phyloP scores from a whole-genome alignment of 2,888 invertebrate genomes.

The Microchrysa polita region DNA sequence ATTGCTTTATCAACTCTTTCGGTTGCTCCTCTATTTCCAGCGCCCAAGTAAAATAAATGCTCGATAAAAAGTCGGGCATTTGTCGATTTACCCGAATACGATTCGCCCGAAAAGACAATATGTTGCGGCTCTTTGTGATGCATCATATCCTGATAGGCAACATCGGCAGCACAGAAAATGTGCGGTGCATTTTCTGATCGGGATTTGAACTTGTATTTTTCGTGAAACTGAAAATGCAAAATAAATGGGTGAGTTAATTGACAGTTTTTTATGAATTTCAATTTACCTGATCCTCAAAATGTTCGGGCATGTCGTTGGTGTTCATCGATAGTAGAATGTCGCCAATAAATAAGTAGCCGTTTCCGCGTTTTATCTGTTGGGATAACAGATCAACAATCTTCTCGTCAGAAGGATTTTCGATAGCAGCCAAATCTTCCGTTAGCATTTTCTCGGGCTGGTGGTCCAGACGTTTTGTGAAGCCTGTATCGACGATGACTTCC shows the following conservation, averaged over 20 bases:
- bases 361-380: slow-evolving; percentile 73
- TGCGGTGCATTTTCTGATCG: slow-evolving; percentile 91
- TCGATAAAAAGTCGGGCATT: slow-evolving; percentile 81
- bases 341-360: slow-evolving; percentile 81
- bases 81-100: slow-evolving; percentile 90
- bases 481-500: slow-evolving; percentile 61
- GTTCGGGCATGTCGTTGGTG: slow-evolving; percentile 78
- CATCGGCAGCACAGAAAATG: slow-evolving; percentile 88
- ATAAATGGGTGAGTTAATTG: no score
- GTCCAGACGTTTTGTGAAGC: slow-evolving; percentile 64
- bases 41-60: slow-evolving; percentile 84
- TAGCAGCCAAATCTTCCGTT: slow-evolving; percentile 83
- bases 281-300: slow-evolving; percentile 77
- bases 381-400: slow-evolving; percentile 74
- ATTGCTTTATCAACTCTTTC: slow-evolving; percentile 55
- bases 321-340: slow-evolving; percentile 82
- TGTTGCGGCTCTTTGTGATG: slow-evolving; percentile 89
- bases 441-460: slow-evolving; percentile 76
- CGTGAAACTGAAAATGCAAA: slow-evolving; percentile 72
- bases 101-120: slow-evolving; percentile 89
- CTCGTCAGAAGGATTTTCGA: slow-evolving; percentile 80
- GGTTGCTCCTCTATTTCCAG: slow-evolving; percentile 67
- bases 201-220: slow-evolving; percentile 83
- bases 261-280: neutral
- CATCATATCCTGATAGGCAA: slow-evolving; percentile 89